Percentiles rank a stretch among this genome's conserved stretches.
Conservation (phyloP, 2,797 vertebrate species). For the Alectoris magna region DNA sequence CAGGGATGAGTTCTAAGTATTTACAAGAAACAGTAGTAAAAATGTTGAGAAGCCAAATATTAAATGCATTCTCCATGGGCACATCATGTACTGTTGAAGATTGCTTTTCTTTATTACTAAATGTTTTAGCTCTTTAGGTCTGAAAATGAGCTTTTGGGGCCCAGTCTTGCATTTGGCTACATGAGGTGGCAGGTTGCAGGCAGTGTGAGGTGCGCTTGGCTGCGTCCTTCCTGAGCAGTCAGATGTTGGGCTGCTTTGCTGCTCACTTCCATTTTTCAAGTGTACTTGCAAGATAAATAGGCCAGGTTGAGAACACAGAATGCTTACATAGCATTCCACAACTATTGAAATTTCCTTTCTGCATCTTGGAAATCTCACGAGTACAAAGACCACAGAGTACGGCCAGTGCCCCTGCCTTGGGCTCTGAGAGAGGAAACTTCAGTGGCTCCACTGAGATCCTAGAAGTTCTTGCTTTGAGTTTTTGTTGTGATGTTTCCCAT, state of each 20-base stretch:
- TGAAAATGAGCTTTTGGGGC: neutral
- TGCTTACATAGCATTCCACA: neutral
- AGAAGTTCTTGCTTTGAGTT: neutral
- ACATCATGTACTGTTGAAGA: neutral
- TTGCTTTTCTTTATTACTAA: conserved; percentile 7
- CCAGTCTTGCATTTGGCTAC: neutral
- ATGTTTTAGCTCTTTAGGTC: neutral
- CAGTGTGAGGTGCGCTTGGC: neutral
- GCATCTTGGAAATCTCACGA: neutral
- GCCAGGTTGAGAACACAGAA: neutral
- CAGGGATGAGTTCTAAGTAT: neutral
- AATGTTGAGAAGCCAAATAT: neutral
- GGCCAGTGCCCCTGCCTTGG: neutral
- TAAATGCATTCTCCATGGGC: too few species aligned
- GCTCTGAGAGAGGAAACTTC: neutral
- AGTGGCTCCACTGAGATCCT: neutral
- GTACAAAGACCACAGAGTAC: rapidly evolving
- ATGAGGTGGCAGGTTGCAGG: neutral
- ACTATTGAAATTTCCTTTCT: neutral
- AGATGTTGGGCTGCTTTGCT: neutral
- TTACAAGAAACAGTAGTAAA: neutral
- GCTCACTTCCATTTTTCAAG: neutral
- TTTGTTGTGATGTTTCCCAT: neutral
- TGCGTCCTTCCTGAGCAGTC: neutral
- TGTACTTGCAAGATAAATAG: neutral